Percentiles rank a stretch among this genome's conserved stretches.
Evolutionary conservation across 2,113 vertebrate genomes (phyloP).

Genomic region (Stigmatopora nigra): DNA sequence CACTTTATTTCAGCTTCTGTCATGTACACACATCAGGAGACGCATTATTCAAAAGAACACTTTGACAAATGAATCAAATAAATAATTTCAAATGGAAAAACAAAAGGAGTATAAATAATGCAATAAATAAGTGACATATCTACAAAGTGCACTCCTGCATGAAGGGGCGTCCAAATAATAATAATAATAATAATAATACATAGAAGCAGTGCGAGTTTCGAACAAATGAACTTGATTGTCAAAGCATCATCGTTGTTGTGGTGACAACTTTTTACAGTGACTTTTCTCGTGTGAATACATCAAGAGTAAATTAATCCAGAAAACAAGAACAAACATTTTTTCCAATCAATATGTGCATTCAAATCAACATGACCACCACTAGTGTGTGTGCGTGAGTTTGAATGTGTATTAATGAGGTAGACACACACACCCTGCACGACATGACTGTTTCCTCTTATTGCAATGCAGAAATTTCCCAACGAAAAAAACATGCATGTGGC

Average conservation of each 20-base stretch:
- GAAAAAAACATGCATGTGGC: slow-evolving; percentile 67
- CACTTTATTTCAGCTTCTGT: slow-evolving; percentile 86
- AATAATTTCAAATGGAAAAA: slow-evolving; percentile 52
- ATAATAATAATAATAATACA: slow-evolving; percentile 42
- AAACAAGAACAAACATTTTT: slow-evolving; percentile 25
- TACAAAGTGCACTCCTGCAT: slow-evolving; percentile 78
- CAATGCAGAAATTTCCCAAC: slow-evolving; percentile 51
- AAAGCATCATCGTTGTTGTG: slow-evolving; percentile 78
- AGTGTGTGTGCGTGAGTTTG: slow-evolving; percentile 4
- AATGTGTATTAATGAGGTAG: slow-evolving; percentile 78
- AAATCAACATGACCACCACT: slow-evolving; percentile 61
- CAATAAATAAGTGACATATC: slow-evolving; percentile 69
- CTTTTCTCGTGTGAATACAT: slow-evolving; percentile 52
- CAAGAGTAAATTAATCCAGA: slow-evolving; percentile 17
- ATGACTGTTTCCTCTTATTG: slow-evolving; percentile 69
- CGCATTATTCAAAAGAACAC: slow-evolving; percentile 75
- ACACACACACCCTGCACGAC: slow-evolving; percentile 69
- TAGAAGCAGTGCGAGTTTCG: slow-evolving; percentile 18
- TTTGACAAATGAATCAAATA: slow-evolving; percentile 77
- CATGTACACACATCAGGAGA: slow-evolving; percentile 77
- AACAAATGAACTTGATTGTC: slow-evolving; percentile 77
- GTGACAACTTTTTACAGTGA: slow-evolving; percentile 66
- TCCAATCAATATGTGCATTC: slow-evolving; percentile 13
- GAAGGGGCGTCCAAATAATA: slow-evolving; percentile 37
- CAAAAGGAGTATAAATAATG: slow-evolving; percentile 12